Conservation (phyloP, 2,113 vertebrate genomes). For the Pica pica region DNA sequence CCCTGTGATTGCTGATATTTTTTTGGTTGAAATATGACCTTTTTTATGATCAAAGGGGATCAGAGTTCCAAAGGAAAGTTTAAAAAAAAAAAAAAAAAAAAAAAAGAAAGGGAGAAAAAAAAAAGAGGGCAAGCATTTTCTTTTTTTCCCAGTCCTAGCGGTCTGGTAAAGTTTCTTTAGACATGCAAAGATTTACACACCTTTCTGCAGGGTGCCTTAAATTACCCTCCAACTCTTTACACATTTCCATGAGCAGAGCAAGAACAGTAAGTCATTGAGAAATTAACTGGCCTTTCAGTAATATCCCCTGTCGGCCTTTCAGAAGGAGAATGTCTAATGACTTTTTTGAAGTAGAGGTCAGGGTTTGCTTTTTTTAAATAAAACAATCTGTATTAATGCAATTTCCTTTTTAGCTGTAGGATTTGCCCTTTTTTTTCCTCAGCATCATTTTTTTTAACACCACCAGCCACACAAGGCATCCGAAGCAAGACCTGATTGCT, state of each 20-base stretch:
- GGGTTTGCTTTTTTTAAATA: slow-evolving; percentile 76
- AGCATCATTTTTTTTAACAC: slow-evolving; percentile 16
- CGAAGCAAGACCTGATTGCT: slow-evolving; percentile 26
- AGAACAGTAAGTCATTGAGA: slow-evolving; percentile 75
- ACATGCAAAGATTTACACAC: slow-evolving; percentile 74
- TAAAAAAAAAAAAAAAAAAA: neutral
- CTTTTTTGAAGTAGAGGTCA: slow-evolving; percentile 76
- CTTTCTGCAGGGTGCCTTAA: slow-evolving; percentile 71
- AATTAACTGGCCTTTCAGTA: slow-evolving; percentile 62
- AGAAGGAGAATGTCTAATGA: slow-evolving; percentile 66
- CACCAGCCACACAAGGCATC: slow-evolving; percentile 3
- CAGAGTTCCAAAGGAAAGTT: slow-evolving; percentile 61
- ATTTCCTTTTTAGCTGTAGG: slow-evolving; percentile 69
- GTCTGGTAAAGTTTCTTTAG: slow-evolving; percentile 75
- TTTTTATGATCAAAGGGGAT: slow-evolving; percentile 75
- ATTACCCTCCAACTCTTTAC: slow-evolving; percentile 55
- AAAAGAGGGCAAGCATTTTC: slow-evolving; percentile 11
- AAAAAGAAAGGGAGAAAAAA: neutral
- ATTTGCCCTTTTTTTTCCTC: neutral
- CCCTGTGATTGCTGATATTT: slow-evolving; percentile 73
- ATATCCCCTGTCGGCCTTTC: slow-evolving; percentile 58
- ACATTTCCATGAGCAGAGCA: slow-evolving; percentile 43
- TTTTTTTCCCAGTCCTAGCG: slow-evolving; percentile 45
- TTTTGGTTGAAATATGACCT: slow-evolving; percentile 76
- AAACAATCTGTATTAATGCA: slow-evolving; percentile 77